Evolutionary conservation across 2,888 invertebrate species (phyloP).

Genomic region (Eumerus sabulonum): DNA sequence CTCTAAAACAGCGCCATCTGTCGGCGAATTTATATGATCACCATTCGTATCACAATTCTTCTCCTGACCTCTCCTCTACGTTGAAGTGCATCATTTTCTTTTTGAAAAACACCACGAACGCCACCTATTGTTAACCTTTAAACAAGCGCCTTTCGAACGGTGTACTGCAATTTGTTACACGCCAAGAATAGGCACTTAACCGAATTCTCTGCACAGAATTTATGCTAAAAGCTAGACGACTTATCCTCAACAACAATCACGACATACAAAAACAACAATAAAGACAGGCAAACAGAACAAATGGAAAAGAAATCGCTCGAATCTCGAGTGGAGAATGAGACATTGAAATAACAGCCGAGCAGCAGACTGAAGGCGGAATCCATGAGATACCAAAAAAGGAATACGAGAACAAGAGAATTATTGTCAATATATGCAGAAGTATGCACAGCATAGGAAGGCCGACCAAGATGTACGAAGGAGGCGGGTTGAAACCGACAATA

Average conservation of each 20-base stretch:
- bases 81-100: too few species aligned
- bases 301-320: conserved; percentile 27
- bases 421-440: conserved; percentile 66
- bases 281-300: conserved; percentile 11
- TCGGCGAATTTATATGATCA: too few species aligned
- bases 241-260: conserved; percentile 58
- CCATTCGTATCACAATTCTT: too few species aligned
- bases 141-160: neutral
- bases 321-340: conserved; percentile 25
- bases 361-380: conserved; percentile 29
- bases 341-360: conserved; percentile 50
- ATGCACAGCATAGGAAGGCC: conserved; percentile 36
- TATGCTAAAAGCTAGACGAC: conserved; percentile 44
- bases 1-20: too few species aligned
- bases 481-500: conserved; percentile 38
- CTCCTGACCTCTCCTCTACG: too few species aligned
- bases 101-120: too few species aligned
- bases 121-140: too few species aligned
- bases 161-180: conserved; percentile 34
- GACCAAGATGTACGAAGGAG: neutral
- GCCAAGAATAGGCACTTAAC: conserved; percentile 39
- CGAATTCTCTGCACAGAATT: conserved; percentile 46
- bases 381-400: conserved; percentile 20
- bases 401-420: conserved; percentile 42
- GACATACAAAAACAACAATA: conserved; percentile 12